phyloP scores from a whole-genome alignment of 2,888 invertebrate species.

The Mesoligia furuncula region DNA sequence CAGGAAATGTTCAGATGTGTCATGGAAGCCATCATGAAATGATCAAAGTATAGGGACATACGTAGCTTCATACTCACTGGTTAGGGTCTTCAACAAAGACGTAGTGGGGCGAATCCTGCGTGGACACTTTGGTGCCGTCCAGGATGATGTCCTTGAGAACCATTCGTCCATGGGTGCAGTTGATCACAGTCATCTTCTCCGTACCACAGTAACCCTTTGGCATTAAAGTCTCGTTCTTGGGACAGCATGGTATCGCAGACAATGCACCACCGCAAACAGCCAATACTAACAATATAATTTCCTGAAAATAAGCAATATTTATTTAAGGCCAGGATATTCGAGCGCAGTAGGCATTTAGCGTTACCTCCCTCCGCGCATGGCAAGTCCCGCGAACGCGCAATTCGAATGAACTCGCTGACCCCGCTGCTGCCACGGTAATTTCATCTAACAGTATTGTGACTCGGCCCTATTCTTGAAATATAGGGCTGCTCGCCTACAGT shows the following conservation, averaged over 20 bases:
- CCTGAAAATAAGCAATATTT: slow-evolving; percentile 72
- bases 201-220: slow-evolving; percentile 72
- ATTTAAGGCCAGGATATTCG: too few species aligned
- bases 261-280: slow-evolving; percentile 69
- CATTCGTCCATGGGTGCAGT: slow-evolving; percentile 80
- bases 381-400: too few species aligned
- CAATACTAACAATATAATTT: slow-evolving; percentile 73
- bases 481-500: too few species aligned
- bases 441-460: too few species aligned
- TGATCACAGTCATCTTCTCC: slow-evolving; percentile 67
- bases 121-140: slow-evolving; percentile 80
- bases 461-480: too few species aligned
- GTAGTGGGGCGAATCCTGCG: slow-evolving; percentile 79
- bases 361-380: too few species aligned
- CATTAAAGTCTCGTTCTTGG: slow-evolving; percentile 72
- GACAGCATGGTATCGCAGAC: slow-evolving; percentile 78
- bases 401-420: too few species aligned
- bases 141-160: slow-evolving; percentile 80
- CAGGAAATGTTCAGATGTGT: background rate
- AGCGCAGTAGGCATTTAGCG: too few species aligned
- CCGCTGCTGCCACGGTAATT: too few species aligned
- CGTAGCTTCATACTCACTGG: slow-evolving; percentile 68
- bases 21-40: background rate
- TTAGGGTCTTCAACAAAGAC: slow-evolving; percentile 81
- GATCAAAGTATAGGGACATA: background rate